Percentiles rank a stretch among this genome's conserved stretches.
phyloP scores from a whole-genome alignment of 2,797 vertebrate species.

The Pantherophis alleghaniensis region DNA sequence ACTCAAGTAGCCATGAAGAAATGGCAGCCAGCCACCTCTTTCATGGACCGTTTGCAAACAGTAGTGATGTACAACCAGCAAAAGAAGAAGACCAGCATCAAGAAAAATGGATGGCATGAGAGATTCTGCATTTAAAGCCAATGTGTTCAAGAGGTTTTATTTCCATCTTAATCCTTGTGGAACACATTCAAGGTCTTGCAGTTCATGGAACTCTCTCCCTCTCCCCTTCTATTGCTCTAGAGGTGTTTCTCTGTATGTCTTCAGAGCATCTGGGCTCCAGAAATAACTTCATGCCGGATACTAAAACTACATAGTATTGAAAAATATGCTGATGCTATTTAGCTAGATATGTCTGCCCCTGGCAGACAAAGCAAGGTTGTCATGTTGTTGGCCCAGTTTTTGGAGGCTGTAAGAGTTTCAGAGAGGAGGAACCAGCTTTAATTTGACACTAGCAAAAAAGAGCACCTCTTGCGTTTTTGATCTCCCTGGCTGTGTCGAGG shows the following conservation, averaged over 20 bases:
- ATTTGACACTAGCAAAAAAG: not conserved
- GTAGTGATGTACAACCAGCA: not conserved
- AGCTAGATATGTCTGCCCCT: not conserved
- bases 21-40: not conserved
- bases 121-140: not conserved
- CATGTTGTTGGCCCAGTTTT: not conserved
- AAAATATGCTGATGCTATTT: not conserved
- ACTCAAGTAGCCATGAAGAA: not conserved
- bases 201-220: not conserved
- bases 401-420: not conserved
- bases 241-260: not conserved
- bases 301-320: not conserved
- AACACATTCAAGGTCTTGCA: not conserved
- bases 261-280: not conserved
- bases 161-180: not conserved
- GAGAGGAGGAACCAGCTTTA: not conserved
- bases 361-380: not conserved
- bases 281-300: not conserved
- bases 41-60: not conserved
- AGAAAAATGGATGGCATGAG: not conserved
- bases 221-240: not conserved
- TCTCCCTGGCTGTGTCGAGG: not conserved
- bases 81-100: not conserved
- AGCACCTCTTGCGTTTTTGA: not conserved
- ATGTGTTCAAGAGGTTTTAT: not conserved